phyloP scores from a whole-genome alignment of 2,113 vertebrate genomes.

The Echinops telfairi region DNA sequence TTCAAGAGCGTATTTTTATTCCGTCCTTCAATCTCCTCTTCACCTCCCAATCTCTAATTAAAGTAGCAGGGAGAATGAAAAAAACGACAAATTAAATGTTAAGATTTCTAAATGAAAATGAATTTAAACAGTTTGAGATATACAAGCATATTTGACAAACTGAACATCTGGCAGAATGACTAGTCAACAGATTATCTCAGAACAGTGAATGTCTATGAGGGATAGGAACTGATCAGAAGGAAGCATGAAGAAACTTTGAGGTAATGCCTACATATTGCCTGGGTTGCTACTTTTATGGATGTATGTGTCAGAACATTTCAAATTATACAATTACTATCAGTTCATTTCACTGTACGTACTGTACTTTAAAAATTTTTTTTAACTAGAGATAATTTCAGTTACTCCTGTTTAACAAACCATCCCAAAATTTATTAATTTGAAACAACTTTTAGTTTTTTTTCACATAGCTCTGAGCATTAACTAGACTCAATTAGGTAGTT shows the following conservation, averaged over 20 bases:
- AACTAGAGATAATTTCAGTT: background rate
- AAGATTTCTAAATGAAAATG: constrained; percentile 17
- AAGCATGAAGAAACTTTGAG: background rate
- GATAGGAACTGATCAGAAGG: background rate
- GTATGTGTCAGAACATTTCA: background rate
- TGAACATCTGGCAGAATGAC: background rate
- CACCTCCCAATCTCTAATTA: background rate
- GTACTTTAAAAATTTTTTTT: no score
- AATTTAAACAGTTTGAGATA: background rate
- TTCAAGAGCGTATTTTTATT: background rate
- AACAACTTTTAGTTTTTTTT: background rate
- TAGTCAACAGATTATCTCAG: background rate
- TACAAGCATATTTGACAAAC: background rate
- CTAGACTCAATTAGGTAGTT: background rate
- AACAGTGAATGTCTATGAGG: background rate
- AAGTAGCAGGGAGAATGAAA: background rate
- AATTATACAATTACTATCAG: background rate
- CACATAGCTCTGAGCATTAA: background rate
- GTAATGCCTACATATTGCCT: background rate
- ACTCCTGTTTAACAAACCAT: background rate
- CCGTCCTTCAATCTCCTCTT: background rate
- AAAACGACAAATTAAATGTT: background rate
- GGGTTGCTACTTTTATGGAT: background rate
- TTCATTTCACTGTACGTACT: background rate
- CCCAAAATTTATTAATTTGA: background rate